Evolutionary conservation across 2,888 invertebrate genomes (phyloP).

Genomic region (Chloromyia formosa): DNA sequence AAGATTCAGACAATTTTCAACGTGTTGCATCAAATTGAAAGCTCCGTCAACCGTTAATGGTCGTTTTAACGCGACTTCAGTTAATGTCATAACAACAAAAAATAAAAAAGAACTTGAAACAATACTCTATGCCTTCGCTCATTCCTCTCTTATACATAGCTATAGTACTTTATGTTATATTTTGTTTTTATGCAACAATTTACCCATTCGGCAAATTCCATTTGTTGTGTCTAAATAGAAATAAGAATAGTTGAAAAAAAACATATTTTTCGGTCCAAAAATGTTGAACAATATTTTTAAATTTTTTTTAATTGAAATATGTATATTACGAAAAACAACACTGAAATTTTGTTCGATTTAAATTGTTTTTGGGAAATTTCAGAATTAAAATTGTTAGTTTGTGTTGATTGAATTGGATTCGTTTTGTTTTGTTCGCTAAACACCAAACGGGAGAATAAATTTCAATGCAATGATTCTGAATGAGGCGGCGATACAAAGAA

Average conservation of each 20-base stretch:
- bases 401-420: conserved; percentile 11
- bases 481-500: conserved; percentile 27
- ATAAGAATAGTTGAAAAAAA: conserved; percentile 42
- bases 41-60: not conserved
- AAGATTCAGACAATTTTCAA: conserved; percentile 19
- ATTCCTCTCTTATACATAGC: conserved; percentile 18
- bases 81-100: too few relatives aligned
- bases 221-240: conserved; percentile 49
- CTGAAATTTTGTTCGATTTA: conserved; percentile 14
- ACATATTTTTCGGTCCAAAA: conserved; percentile 12
- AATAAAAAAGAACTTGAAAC: not conserved
- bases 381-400: not conserved
- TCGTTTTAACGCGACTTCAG: not conserved
- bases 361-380: conserved; percentile 24
- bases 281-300: conserved; percentile 27
- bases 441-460: conserved; percentile 13
- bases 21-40: not conserved
- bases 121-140: not conserved
- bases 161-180: conserved; percentile 25
- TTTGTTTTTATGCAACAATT: conserved; percentile 47
- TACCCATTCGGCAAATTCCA: conserved; percentile 50
- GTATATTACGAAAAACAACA: not conserved
- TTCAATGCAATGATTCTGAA: conserved; percentile 34
- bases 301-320: conserved; percentile 20
- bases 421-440: conserved; percentile 30